Evolutionary conservation across 1,140 invertebrate species (phyloP).

Genomic region (Temnothorax curvispinosus): DNA sequence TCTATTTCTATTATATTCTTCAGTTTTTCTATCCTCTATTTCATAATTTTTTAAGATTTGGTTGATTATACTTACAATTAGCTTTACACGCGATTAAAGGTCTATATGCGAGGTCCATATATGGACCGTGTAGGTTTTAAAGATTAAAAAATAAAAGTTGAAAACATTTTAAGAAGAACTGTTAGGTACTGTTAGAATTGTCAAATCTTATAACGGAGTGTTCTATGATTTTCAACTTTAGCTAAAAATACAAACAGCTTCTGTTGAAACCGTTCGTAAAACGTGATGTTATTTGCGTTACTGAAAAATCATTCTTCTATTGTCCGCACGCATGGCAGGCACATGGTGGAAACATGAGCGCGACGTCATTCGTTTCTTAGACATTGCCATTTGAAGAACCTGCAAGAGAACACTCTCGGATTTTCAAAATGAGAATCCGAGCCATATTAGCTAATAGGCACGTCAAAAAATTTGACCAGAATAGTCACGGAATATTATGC

Average conservation of each 20-base stretch:
- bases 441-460: background rate
- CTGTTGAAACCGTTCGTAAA: background rate
- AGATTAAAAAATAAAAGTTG: background rate
- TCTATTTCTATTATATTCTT: no score
- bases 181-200: background rate
- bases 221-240: background rate
- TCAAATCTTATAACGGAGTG: background rate
- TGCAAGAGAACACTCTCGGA: background rate
- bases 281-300: constrained; percentile 30
- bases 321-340: constrained; percentile 51
- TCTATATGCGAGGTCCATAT: no score
- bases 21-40: no score
- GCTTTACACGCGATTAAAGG: no score
- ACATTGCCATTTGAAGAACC: background rate
- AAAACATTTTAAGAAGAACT: background rate
- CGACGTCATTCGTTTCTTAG: background rate
- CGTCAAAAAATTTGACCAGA: background rate
- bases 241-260: background rate
- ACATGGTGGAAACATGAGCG: constrained; percentile 59
- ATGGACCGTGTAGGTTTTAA: no score
- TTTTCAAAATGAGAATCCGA: background rate
- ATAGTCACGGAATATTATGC: background rate
- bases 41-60: no score
- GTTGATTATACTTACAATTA: no score
- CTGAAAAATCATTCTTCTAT: constrained; percentile 64